Evolutionary conservation across 2,113 vertebrate genomes (phyloP), one percentile per base, ranked within the genome.

Genomic region (Protomyctophum bolini): DNA sequence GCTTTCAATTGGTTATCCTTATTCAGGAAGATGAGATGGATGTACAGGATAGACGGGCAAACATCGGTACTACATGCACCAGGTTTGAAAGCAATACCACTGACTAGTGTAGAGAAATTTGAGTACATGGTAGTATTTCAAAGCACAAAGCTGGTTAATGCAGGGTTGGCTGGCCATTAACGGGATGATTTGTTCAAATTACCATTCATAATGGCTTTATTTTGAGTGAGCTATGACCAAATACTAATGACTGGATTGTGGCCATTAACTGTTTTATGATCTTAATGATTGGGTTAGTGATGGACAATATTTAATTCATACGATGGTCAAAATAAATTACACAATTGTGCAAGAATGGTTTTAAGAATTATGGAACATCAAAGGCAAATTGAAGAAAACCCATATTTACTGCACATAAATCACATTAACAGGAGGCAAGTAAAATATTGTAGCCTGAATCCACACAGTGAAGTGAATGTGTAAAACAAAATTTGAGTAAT

Each of bases 371-470:
- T 33, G 52, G 63, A 75, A 70, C 33, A 75, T 55, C 50, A 48
- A 46, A 45, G 62, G 71, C 65, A 45, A 79, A 87, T 86, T 79
- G 86, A 81, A 88, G 81, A 68, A 69, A 51, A 79, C 75, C 68
- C 72, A 82, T 33, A 15, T 68, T 14, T 46, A 75, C 51, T 15
- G 51, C 48, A 79, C 68, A 70, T 8, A 73, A 55, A 12, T 72
- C 56, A 73, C 69, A 65, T 21, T 51, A 63, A 67, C 55, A 6
- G 10, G 57, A 60, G 48, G 68, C 29, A 29, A 46, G 6, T 55
- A 55, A n/a, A 12, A 51, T 6, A 6, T 41, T 12, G 11, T n/a
- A 10, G 0, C 10, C 61, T 51, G 64, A 64, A 55, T 58, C 69
- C 52, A 70, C 65, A 73, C 8, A 62, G 12, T 64, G 58, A 71